Percentiles rank a stretch among this genome's conserved stretches.
Conservation (phyloP, 2,113 vertebrate species). For the Benitochromis conjunctus region DNA sequence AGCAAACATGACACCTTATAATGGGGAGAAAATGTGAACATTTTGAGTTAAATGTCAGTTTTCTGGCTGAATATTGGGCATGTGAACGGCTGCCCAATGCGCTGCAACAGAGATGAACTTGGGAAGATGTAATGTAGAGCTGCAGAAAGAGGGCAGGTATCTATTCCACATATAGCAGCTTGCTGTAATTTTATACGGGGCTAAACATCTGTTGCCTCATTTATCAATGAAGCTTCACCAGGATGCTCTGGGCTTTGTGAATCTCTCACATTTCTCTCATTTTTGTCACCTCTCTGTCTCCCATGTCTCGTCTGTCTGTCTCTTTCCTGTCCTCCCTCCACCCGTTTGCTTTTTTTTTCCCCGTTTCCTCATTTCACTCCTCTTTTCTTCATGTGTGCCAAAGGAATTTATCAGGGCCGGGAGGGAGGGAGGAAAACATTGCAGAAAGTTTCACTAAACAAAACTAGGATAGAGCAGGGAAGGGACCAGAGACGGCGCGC, state of each 20-base stretch:
- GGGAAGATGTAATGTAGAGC: neutral
- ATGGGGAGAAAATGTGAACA: neutral
- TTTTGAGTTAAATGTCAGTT: neutral
- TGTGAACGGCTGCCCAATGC: neutral
- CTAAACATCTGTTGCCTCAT: conserved; percentile 30
- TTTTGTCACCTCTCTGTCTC: neutral
- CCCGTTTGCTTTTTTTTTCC: neutral
- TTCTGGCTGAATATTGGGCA: rapidly evolving
- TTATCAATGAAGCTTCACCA: neutral
- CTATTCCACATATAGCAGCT: conserved; percentile 8
- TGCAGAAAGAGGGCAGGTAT: conserved; percentile 24
- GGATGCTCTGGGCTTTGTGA: neutral
- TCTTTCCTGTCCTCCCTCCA: neutral
- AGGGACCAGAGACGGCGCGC: conserved; percentile 1
- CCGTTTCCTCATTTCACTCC: neutral
- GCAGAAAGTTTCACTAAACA: conserved; percentile 38
- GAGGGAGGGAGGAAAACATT: neutral
- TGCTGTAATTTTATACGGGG: conserved; percentile 1
- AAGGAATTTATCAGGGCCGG: neutral
- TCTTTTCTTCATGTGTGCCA: neutral
- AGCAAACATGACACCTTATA: neutral
- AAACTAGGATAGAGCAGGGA: conserved; percentile 44
- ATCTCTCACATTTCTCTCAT: neutral
- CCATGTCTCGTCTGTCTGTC: neutral
- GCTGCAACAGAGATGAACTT: neutral